phyloP scores from a whole-genome alignment of 2,797 vertebrate species.

The Cercopithecus petaurista region DNA sequence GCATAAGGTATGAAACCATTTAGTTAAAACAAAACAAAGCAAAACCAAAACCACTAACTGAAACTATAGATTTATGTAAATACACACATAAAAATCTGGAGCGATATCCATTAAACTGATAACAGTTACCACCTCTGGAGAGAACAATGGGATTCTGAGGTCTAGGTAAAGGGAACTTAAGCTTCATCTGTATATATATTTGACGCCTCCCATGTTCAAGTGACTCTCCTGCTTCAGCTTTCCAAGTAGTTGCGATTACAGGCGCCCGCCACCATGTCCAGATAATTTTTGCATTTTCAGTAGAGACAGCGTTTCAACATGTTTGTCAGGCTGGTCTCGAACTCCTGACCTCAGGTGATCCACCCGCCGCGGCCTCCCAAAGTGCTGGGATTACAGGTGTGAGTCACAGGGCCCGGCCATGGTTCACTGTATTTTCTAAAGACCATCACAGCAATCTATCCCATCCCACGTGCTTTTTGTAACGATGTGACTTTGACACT shows the following conservation, averaged over 20 bases:
- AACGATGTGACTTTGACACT: neutral
- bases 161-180: neutral
- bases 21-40: slow-evolving; percentile 15
- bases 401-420: no score
- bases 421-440: neutral
- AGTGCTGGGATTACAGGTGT: no score
- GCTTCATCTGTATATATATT: neutral
- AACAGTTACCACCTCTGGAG: neutral
- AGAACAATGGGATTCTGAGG: neutral
- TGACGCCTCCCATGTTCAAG: neutral
- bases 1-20: neutral
- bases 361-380: no score
- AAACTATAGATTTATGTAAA: neutral
- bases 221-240: no score
- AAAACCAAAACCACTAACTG: neutral
- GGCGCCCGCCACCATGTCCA: no score
- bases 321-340: no score
- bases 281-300: no score
- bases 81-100: neutral
- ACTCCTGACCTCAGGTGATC: no score
- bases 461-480: neutral
- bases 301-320: no score
- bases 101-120: neutral
- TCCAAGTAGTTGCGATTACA: no score
- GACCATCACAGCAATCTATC: neutral